Conservation (phyloP, 2,888 invertebrate genomes). For the Theretra japonica region DNA sequence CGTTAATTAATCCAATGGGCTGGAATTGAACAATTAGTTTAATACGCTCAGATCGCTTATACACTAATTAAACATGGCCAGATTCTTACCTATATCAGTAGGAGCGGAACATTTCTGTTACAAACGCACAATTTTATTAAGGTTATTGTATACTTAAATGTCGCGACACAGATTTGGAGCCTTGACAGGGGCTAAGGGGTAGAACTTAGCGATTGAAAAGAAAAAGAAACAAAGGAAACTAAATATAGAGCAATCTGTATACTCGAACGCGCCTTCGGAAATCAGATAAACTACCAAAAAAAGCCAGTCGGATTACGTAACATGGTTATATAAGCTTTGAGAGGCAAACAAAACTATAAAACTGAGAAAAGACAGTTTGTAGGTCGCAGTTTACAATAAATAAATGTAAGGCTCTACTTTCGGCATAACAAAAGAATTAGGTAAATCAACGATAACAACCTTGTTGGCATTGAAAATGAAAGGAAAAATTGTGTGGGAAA, state of each 20-base stretch:
- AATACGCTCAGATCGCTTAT: background rate
- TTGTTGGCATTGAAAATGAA: background rate
- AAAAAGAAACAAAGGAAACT: background rate
- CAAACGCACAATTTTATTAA: background rate
- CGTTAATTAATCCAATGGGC: background rate
- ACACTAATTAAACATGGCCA: background rate
- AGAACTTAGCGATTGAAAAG: background rate
- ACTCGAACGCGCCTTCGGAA: background rate
- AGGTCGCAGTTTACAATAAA: slow-evolving; percentile 4
- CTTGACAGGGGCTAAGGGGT: background rate
- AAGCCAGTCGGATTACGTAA: background rate
- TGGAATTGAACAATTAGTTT: slow-evolving; percentile 9
- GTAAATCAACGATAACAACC: background rate
- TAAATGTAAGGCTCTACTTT: background rate
- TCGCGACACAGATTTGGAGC: background rate
- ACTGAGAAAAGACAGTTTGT: slow-evolving; percentile 33
- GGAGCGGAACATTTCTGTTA: background rate
- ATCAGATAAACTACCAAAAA: background rate
- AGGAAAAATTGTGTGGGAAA: background rate
- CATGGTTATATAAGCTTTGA: slow-evolving; percentile 19
- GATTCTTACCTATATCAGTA: background rate
- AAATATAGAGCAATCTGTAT: background rate
- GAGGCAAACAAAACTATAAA: slow-evolving; percentile 49
- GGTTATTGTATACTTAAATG: background rate
- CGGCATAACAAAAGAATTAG: background rate